Percentiles rank a stretch among this genome's conserved stretches.
Conservation (phyloP, 2,888 invertebrate genomes). For the Drosophila peninsularis region DNA sequence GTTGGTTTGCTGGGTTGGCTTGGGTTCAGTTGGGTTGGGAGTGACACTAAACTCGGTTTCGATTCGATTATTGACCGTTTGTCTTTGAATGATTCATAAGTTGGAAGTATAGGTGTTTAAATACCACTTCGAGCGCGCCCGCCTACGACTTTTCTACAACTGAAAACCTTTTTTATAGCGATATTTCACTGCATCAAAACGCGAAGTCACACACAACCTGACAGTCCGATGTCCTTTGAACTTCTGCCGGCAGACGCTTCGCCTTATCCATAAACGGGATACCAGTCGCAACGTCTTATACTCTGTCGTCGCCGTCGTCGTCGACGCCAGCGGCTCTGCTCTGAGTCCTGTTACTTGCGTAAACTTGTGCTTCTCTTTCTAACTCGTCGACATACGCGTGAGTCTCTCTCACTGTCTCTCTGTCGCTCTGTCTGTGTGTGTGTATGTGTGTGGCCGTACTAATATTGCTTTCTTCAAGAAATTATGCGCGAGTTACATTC, state of each 20-base stretch:
- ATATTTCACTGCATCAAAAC: constrained; percentile 27
- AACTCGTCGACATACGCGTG: constrained; percentile 33
- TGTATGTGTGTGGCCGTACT: constrained; percentile 32
- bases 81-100: constrained; percentile 3
- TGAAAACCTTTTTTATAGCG: not conserved
- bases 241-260: constrained; percentile 78
- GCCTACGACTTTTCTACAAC: not conserved
- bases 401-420: not conserved
- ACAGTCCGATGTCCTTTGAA: constrained; percentile 83
- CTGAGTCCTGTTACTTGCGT: constrained; percentile 44
- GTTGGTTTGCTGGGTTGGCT: not conserved
- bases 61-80: constrained; percentile 10
- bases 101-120: not conserved
- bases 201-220: constrained; percentile 80
- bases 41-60: constrained; percentile 1
- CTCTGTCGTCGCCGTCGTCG: constrained; percentile 35
- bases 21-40: too few relatives aligned
- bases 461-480: constrained; percentile 78
- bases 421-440: constrained; percentile 1
- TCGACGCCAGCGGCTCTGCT: constrained; percentile 48
- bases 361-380: constrained; percentile 64
- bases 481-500: constrained; percentile 65
- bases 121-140: constrained; percentile 26
- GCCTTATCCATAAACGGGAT: constrained; percentile 81
- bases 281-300: constrained; percentile 69